Conservation (phyloP, 2,797 vertebrate genomes). For the Gallirallus australis region DNA sequence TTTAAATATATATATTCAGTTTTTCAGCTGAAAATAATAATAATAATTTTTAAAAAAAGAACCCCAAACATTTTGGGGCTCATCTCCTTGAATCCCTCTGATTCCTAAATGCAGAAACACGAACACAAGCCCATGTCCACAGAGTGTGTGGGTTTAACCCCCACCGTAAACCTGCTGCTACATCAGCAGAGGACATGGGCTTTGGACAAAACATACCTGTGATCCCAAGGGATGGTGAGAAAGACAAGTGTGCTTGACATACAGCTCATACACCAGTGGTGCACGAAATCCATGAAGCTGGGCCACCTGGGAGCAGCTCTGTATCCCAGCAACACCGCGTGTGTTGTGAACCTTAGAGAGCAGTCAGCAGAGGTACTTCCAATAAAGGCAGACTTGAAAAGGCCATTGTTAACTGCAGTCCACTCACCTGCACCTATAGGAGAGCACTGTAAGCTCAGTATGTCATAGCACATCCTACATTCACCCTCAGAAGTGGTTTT, state of each 20-base stretch:
- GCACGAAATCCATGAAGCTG: neutral
- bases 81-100: neutral
- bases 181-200: neutral
- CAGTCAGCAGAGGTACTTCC: neutral
- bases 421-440: neutral
- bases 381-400: neutral
- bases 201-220: neutral
- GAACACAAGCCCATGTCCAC: neutral
- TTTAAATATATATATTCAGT: neutral
- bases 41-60: neutral
- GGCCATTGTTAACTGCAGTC: neutral
- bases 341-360: neutral
- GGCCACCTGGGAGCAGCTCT: neutral
- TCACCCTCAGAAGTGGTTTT: neutral
- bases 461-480: fast-evolving
- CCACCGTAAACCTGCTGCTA: neutral
- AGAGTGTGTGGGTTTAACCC: neutral
- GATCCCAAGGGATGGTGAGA: neutral
- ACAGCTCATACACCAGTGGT: neutral
- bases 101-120: neutral
- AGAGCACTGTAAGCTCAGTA: neutral
- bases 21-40: neutral
- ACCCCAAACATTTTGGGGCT: neutral
- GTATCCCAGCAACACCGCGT: fast-evolving
- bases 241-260: neutral